These are phyloP conservation scores for Crotalus tigris DNA, from an alignment of 2,113 vertebrate genomes.

Conservation along the genomic window DNA sequence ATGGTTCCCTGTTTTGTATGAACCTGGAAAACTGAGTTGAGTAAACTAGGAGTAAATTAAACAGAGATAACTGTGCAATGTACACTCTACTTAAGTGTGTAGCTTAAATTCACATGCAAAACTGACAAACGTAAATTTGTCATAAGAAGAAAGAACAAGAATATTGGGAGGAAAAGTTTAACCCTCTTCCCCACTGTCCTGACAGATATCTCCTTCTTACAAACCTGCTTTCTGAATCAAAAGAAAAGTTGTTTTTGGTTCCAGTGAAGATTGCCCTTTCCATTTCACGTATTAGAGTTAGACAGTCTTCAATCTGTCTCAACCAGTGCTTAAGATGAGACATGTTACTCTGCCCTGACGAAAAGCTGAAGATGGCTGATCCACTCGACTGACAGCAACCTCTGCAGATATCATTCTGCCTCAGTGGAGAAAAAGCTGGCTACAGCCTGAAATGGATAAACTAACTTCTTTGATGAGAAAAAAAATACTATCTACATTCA, in stretches of 20 bases:
- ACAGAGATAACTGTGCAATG: background rate
- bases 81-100: background rate
- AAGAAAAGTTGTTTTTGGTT: background rate
- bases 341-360: background rate
- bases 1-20: background rate
- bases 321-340: background rate
- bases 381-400: background rate
- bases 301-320: background rate
- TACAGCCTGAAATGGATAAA: background rate
- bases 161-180: background rate
- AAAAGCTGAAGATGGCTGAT: background rate
- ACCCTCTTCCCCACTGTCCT: background rate
- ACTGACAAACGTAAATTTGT: background rate
- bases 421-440: background rate
- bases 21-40: background rate
- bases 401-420: background rate
- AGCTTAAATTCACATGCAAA: background rate
- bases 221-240: background rate
- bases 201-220: background rate
- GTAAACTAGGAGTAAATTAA: background rate
- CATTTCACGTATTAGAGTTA: background rate
- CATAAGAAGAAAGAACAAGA: background rate
- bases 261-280: background rate
- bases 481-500: background rate
- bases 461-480: background rate